phyloP scores from a whole-genome alignment of 2,888 invertebrate genomes.

The Venusia cambrica region DNA sequence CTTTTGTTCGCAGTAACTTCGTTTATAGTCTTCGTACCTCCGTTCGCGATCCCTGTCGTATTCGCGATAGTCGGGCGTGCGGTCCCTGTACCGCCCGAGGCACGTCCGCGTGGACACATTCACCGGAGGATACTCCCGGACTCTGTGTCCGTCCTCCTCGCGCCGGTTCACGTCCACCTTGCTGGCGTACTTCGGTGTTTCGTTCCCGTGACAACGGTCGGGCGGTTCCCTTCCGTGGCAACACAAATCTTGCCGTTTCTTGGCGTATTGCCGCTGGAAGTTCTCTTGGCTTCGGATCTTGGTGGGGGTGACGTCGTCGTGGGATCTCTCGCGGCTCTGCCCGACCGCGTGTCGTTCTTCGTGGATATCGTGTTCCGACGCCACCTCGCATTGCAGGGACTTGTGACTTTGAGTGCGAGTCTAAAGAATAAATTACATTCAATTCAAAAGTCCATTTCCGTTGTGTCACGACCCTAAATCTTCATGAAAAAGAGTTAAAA shows the following conservation, averaged over 20 bases:
- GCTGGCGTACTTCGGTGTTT: conserved; percentile 44
- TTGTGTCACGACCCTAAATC: no score
- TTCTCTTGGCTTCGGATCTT: conserved; percentile 57
- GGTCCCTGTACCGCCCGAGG: conserved; percentile 39
- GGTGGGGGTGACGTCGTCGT: conserved; percentile 41
- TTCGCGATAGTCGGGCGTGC: conserved; percentile 39
- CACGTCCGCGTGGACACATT: conserved; percentile 44
- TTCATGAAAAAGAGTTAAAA: no score
- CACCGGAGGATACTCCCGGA: conserved; percentile 43
- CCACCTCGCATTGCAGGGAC: conserved; percentile 65
- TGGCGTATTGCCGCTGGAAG: conserved; percentile 31
- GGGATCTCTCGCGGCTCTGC: conserved; percentile 40
- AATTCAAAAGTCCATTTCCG: no score
- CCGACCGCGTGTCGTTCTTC: conserved; percentile 48
- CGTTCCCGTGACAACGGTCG: conserved; percentile 41
- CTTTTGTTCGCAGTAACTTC: conserved; percentile 51
- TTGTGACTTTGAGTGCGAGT: conserved; percentile 63
- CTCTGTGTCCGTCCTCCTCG: conserved; percentile 36
- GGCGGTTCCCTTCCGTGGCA: conserved; percentile 42
- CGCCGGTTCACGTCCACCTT: conserved; percentile 45
- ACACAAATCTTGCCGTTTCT: conserved; percentile 41
- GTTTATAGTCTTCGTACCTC: conserved; percentile 49
- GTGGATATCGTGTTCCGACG: conserved; percentile 37
- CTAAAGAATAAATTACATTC: conserved; percentile 40
- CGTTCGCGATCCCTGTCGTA: conserved; percentile 38